Conservation (phyloP, 2,797 vertebrate genomes). For the Pelodytes ibericus region DNA sequence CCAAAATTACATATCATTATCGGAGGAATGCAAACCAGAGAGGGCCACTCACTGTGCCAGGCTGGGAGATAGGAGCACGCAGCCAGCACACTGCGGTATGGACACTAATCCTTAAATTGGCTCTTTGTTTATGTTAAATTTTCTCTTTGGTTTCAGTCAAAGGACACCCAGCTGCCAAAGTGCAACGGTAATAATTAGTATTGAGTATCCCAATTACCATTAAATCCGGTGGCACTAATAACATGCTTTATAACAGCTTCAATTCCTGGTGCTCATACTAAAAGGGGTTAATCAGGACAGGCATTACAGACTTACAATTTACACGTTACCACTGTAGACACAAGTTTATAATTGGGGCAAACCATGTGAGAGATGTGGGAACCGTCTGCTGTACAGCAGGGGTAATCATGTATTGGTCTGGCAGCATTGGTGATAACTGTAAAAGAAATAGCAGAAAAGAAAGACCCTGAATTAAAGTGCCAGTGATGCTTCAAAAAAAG, state of each 20-base stretch:
- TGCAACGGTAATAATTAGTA: constrained; percentile 34
- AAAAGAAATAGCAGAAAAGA: too few relatives aligned
- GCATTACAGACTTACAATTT: too few relatives aligned
- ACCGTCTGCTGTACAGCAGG: not conserved
- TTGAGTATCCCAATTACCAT: constrained; percentile 1
- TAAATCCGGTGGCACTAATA: not conserved
- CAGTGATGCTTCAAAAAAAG: too few relatives aligned
- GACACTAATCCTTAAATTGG: constrained; percentile 47
- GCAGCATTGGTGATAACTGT: too few relatives aligned
- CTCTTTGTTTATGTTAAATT: constrained; percentile 36
- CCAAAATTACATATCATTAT: constrained; percentile 57
- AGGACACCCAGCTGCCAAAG: constrained; percentile 40
- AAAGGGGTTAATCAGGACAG: not conserved
- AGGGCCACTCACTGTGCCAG: constrained; percentile 36
- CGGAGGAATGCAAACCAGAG: constrained; percentile 45
- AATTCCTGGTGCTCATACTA: not conserved
- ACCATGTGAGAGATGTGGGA: too few relatives aligned
- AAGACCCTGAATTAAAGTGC: too few relatives aligned
- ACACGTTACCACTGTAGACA: too few relatives aligned
- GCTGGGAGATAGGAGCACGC: constrained; percentile 31
- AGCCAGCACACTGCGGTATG: constrained; percentile 35
- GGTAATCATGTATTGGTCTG: not conserved
- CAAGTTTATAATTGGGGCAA: too few relatives aligned
- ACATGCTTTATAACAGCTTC: not conserved
- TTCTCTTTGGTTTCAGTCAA: constrained; percentile 30